Base-by-base conservation (phyloP, 2,888 invertebrate species). In the Philonicus albiceps region DNA sequence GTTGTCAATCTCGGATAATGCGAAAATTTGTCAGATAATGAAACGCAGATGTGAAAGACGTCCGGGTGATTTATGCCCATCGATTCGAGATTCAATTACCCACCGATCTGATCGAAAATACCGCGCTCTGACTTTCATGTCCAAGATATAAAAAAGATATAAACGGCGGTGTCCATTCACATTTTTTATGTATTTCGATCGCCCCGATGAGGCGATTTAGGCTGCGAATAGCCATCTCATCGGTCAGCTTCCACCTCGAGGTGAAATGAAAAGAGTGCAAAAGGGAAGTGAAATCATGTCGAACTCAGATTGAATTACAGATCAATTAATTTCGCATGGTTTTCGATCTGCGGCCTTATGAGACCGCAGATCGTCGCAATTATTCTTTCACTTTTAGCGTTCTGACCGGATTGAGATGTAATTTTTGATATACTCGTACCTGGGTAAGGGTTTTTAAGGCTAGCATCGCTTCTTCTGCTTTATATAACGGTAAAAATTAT, bases 261-360 rank as follows among this genome's bases (percentile, higher is more conserved):
- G 19, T 40, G 22, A 27, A 76, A 76, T 76, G 37, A 76, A 76
- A 37, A 27, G 76, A 37, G 43, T 74, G 34, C 74, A 40, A 43
- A 37, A 22, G 43, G 31, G 34, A 76, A 76, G 27, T 76, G 76
- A 76, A 85, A 49, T 64, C 31, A 72, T 87, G 80, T 55, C 72
- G 30, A 80, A 43, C 55, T 78, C 76, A 84, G 85, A 87, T 87
- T 87, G 73, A 87, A 85, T 87, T 87, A 87, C 85, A 87, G 85
- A 85, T 87, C 85, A 87, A 87, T 87, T 87, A 87, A 74, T 31
- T 64, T 64, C 64, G 64, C 64, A 64, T 27, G 64, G 27, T 64
- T 27, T 7, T 64, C 64, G 64, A 19, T 64, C 22, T 27, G 64
- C 64, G 64, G 27, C 11, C 55, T 49, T 49, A 19, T 49, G 64